Evolutionary conservation across 2,113 vertebrate species (phyloP), one percentile per base, ranked within the genome.

Genomic region (Triplophysa rosa): DNA sequence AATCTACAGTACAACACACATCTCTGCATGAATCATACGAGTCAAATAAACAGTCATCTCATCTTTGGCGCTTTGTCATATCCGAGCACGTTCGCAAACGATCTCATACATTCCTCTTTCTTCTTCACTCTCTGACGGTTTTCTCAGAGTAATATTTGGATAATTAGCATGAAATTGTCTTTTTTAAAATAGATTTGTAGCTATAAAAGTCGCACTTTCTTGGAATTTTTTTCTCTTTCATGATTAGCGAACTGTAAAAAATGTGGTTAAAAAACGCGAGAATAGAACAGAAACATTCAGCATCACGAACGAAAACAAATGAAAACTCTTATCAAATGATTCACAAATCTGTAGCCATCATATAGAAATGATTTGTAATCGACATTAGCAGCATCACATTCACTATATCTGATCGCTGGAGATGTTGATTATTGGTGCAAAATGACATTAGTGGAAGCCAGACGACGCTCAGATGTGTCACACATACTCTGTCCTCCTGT

Each of bases 401-500:
- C 24, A 68, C 26, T 37, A 13, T 59, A 67, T 59, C 42, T 49
- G 59, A 65, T 45, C 19, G 49, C 16, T 64, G 7, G 11, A 26
- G 61, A 29, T 58, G 19, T 68, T 4, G 37, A 70, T 52, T 68
- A 8, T 19, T 26, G 58, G 21, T 72, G 54, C 47, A 19, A 29
- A 59, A 45, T 45, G 42, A 45, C n/a, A 77, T 47, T 33, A 62
- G 47, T 70, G 49, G 29, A 67, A 23, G 21, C 26, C 58, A 40
- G 33, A 59, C 29, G 23, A n/a, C 59, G 40, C 7, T 7, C n/a
- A 29, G 40, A 23, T 16, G 14, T 9, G 1, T 86, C 66, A 86
- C 12, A 86, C 85, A 61, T 84, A 84, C n/a, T 83, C 85, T 47
- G 69, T 72, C 21, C 68, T 80, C 40, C 67, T 49, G 42, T n/a